Evolutionary conservation across 30 jellyfish, hydroid and myxozoan genomes (phyloP).

Genomic region (Turritopsis rubra): DNA sequence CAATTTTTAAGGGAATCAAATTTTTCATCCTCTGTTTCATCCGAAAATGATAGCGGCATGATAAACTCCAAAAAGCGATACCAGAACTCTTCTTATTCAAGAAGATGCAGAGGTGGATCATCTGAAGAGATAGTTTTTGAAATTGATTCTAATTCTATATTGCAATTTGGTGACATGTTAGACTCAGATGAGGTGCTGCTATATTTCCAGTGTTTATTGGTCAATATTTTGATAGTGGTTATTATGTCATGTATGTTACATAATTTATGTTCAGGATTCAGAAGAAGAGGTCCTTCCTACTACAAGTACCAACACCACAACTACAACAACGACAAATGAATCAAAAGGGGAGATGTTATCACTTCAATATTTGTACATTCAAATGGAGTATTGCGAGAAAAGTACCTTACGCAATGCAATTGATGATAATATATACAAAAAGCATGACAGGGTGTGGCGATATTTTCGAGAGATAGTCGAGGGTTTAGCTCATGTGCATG

Average conservation of each 20-base stretch:
- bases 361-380: constrained; percentile 70
- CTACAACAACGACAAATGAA: constrained; percentile 13
- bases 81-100: neutral
- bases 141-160: constrained; percentile 52
- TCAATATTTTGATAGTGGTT: too few species aligned
- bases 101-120: constrained; percentile 24
- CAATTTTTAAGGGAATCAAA: constrained; percentile 7
- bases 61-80: neutral
- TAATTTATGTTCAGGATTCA: constrained; percentile 8
- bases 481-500: constrained; percentile 88
- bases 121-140: constrained; percentile 71
- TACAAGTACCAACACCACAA: constrained; percentile 7
- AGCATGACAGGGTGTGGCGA: constrained; percentile 65
- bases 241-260: neutral
- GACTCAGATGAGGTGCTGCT: constrained; percentile 61
- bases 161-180: constrained; percentile 67
- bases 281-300: constrained; percentile 6
- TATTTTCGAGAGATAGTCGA: constrained; percentile 82
- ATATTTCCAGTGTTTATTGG: too few species aligned
- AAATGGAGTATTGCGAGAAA: constrained; percentile 97
- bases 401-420: constrained; percentile 78
- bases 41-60: constrained; percentile 24
- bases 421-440: constrained; percentile 71
- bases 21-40: constrained; percentile 37
- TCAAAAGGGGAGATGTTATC: neutral